A percentile compares a stretch with the other conserved stretches of the same genome.
Evolutionary conservation across 2,888 invertebrate species (phyloP).

Genomic region (Agonum fuliginosum): DNA sequence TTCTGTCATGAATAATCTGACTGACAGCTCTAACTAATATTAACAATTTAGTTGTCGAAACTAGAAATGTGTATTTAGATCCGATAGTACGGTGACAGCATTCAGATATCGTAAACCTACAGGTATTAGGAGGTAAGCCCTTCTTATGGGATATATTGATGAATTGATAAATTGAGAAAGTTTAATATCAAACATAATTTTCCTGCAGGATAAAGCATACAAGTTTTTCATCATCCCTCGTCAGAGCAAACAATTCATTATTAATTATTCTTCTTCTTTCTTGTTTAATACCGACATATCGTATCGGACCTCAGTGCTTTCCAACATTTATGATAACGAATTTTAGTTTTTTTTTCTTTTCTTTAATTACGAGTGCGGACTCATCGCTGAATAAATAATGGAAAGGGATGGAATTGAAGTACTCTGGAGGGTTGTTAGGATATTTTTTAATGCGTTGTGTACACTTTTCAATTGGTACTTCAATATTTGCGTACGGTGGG

Average conservation of each 20-base stretch:
- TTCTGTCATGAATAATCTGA: not conserved
- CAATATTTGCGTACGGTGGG: too few species aligned
- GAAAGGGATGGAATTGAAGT: too few species aligned
- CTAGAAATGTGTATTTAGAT: not conserved
- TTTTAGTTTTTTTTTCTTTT: too few species aligned
- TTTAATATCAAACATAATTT: not conserved
- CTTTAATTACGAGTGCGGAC: too few species aligned
- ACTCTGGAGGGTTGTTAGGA: too few species aligned
- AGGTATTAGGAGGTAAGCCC: not conserved
- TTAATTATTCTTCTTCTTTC: not conserved
- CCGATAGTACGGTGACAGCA: not conserved
- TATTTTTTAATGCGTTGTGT: too few species aligned
- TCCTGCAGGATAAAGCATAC: not conserved
- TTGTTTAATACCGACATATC: not conserved
- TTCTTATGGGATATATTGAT: too few species aligned
- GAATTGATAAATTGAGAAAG: not conserved
- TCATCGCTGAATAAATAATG: too few species aligned
- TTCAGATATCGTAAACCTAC: not conserved
- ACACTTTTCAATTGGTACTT: too few species aligned
- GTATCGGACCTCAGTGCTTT: not conserved
- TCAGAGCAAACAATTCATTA: constrained; percentile 18
- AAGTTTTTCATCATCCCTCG: not conserved
- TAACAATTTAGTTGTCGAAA: not conserved
- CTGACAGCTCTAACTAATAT: not conserved
- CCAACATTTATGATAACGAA: too few species aligned